Percentiles rank a stretch among this genome's conserved stretches.
These are phyloP conservation scores for Colostygia pectinataria DNA, from an alignment of 2,888 invertebrate species.

Conservation along the genomic window DNA sequence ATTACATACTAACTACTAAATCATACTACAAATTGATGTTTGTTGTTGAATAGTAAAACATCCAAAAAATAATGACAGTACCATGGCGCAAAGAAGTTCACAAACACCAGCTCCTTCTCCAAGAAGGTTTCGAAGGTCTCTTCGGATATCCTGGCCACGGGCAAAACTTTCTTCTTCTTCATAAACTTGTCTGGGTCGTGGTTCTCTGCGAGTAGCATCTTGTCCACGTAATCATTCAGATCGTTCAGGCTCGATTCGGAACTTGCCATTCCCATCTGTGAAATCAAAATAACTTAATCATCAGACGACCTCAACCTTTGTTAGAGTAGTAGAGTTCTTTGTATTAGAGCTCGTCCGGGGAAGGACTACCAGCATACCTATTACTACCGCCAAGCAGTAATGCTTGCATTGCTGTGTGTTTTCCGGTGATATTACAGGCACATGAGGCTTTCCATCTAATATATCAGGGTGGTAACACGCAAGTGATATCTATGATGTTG, in stretches of 20 bases:
- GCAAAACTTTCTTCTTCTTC: slow-evolving; percentile 72
- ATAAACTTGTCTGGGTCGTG: slow-evolving; percentile 75
- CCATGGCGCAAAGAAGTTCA: slow-evolving; percentile 96
- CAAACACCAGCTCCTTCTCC: slow-evolving; percentile 88
- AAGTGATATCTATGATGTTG: too few species aligned
- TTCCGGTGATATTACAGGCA: too few species aligned
- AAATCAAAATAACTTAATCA: slow-evolving; percentile 7
- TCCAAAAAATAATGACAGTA: slow-evolving; percentile 35
- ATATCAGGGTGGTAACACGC: too few species aligned
- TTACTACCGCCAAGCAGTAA: too few species aligned
- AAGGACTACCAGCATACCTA: too few species aligned
- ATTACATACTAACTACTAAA: too few species aligned
- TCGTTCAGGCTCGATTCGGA: slow-evolving; percentile 85
- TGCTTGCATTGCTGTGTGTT: too few species aligned
- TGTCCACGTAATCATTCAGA: slow-evolving; percentile 87
- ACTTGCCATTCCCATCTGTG: slow-evolving; percentile 89
- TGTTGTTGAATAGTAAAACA: too few species aligned
- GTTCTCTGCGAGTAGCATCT: slow-evolving; percentile 83
- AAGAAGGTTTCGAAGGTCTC: slow-evolving; percentile 88
- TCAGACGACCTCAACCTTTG: too few species aligned
- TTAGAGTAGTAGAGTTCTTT: too few species aligned
- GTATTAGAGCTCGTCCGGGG: not conserved
- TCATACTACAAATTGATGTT: too few species aligned
- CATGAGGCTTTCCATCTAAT: too few species aligned
- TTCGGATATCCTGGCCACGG: slow-evolving; percentile 85